Percentiles rank a stretch among this genome's conserved stretches.
Evolutionary conservation across 2,113 vertebrate species (phyloP).

Genomic region (Cathartes aura): DNA sequence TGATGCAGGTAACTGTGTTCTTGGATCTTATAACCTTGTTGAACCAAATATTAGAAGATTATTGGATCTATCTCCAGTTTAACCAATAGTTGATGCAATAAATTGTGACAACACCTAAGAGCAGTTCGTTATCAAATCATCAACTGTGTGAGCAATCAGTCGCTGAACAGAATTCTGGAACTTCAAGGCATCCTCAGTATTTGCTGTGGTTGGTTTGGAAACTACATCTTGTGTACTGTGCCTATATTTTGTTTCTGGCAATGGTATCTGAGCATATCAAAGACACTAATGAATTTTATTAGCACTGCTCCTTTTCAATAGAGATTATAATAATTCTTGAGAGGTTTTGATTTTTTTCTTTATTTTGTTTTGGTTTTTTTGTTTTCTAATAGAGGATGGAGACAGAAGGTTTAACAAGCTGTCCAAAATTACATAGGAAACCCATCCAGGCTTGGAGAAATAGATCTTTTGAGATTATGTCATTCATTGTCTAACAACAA

Average conservation of each 20-base stretch:
- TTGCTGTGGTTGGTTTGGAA: not conserved
- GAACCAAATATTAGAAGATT: not conserved
- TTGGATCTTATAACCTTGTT: not conserved
- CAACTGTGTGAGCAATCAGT: not conserved
- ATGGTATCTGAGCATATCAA: not conserved
- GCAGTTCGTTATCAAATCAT: not conserved
- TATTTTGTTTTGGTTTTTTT: not conserved
- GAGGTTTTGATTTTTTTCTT: not conserved
- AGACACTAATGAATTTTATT: not conserved
- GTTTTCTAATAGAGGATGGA: not conserved
- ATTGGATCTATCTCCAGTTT: not conserved
- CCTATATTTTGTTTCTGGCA: not conserved
- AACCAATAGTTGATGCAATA: not conserved
- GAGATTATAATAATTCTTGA: not conserved
- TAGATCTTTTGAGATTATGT: not conserved
- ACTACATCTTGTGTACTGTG: not conserved
- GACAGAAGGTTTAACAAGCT: not conserved
- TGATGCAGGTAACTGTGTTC: not conserved
- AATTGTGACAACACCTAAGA: not conserved
- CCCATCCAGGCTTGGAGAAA: not conserved
- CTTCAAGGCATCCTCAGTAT: not conserved
- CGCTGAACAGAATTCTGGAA: not conserved
- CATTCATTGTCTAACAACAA: not conserved
- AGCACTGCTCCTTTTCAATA: not conserved
- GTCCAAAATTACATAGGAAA: not conserved